Base-by-base conservation (phyloP, 2,113 vertebrate genomes). In the Donacobius atricapilla region DNA sequence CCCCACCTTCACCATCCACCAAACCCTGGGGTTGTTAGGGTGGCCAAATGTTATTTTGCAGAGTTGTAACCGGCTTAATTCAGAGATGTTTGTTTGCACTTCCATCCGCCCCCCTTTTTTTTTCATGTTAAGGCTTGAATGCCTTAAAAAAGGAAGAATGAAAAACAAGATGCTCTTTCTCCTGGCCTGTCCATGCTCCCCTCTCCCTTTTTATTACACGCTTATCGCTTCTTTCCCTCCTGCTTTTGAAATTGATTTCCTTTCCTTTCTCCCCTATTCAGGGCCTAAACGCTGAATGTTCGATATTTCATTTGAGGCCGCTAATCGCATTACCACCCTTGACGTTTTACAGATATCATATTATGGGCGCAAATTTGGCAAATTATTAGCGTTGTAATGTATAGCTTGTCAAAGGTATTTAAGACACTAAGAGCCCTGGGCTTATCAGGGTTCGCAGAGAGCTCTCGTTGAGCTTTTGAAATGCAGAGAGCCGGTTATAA, bases 261-360 rank as follows among this genome's bases (percentile, higher is more conserved):
- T 98, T 98, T 98, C 98, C 98, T 98, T 98, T 98, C 98, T 98
- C 97, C 97, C 97, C 98, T 98, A 98, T 98, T 98, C 98, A 98
- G 97, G 96, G 98, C 98, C 98, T 98, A 98, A 98, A 98, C 97
- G 97, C 97, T 98, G 98, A 98, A 98, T 98, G 98, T 98, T 99
- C 98, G 98, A 98, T 99, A 98, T 99, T 99, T 98, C 98, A 99
- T 98, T 98, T 98, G 98, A 98, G 98, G 98, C 97, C 97, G 97
- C 98, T 99, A 99, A 99, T 99, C 98, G 98, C 98, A 98, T 99
- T 99, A 99, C 98, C 97, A 98, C 97, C 97, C 98, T 98, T 98
- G 98, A 99, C 98, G 98, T 98, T 99, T 98, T 98, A 98, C 98
- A 98, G 98, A 99, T 98, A 98, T 98, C 97, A 98, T 99, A 98